Percentiles rank a stretch among this genome's conserved stretches.
Conservation (phyloP, 2,888 invertebrate genomes). For the Rhogogaster chlorosoma region DNA sequence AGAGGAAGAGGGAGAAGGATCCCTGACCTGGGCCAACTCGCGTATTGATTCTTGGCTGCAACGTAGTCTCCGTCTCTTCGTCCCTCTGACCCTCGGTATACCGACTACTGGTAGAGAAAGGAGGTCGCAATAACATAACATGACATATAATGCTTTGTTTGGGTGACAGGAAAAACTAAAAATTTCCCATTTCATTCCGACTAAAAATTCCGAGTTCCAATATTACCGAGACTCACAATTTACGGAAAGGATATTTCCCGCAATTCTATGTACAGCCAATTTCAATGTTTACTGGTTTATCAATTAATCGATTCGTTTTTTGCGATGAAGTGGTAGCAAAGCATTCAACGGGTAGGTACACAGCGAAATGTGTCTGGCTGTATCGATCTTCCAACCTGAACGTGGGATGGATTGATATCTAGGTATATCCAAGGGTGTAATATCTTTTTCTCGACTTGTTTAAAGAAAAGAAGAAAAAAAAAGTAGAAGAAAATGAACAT, state of each 20-base stretch:
- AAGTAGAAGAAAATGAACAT: not conserved
- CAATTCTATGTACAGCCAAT: too few relatives aligned
- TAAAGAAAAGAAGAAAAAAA: not conserved
- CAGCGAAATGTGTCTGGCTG: not conserved
- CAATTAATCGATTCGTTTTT: too few relatives aligned
- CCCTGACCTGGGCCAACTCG: slow-evolving; percentile 54
- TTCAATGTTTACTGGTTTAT: too few relatives aligned
- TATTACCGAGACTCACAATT: not conserved
- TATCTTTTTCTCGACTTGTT: not conserved
- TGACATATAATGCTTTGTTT: not conserved
- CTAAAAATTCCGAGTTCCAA: not conserved
- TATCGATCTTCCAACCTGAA: not conserved
- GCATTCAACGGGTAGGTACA: not conserved
- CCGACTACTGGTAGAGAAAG: not conserved
- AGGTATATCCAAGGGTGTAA: too few relatives aligned
- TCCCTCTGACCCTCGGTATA: not conserved
- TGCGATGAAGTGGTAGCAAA: too few relatives aligned
- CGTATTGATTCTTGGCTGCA: slow-evolving; percentile 53
- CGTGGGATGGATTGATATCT: not conserved
- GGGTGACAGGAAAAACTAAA: not conserved
- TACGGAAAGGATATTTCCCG: not conserved
- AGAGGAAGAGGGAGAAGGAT: slow-evolving; percentile 30
- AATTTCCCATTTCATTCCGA: not conserved
- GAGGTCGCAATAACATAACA: not conserved
- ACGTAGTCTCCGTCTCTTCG: slow-evolving; percentile 23